Conservation (phyloP, 2,797 vertebrate species). For the Phalanger gymnotis region DNA sequence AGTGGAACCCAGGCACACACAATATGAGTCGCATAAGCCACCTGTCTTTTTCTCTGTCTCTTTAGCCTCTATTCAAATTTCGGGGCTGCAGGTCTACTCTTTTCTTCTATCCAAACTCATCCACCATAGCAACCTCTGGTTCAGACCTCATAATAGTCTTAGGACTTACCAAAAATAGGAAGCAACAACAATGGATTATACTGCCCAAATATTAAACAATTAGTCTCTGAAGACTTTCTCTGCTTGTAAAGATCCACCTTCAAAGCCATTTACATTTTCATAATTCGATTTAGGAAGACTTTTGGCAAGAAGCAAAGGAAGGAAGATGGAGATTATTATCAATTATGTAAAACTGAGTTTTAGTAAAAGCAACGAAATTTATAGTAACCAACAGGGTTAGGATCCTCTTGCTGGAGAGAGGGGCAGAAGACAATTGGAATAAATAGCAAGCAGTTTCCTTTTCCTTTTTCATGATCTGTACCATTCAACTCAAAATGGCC, state of each 20-base stretch:
- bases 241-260: background rate
- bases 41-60: background rate
- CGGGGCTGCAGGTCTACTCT: background rate
- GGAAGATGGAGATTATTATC: background rate
- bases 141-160: background rate
- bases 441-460: background rate
- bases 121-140: background rate
- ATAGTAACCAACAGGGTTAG: background rate
- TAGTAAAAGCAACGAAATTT: background rate
- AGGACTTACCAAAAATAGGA: background rate
- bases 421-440: background rate
- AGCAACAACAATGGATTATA: background rate
- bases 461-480: background rate
- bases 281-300: background rate
- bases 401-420: background rate
- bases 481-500: background rate
- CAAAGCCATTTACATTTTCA: background rate
- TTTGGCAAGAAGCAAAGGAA: background rate
- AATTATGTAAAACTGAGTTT: no score
- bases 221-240: background rate
- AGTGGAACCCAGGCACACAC: background rate
- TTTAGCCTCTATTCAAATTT: background rate
- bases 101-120: background rate
- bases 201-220: background rate
- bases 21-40: background rate